phyloP scores from a whole-genome alignment of 1,140 invertebrate genomes.

The Ylistrum balloti region DNA sequence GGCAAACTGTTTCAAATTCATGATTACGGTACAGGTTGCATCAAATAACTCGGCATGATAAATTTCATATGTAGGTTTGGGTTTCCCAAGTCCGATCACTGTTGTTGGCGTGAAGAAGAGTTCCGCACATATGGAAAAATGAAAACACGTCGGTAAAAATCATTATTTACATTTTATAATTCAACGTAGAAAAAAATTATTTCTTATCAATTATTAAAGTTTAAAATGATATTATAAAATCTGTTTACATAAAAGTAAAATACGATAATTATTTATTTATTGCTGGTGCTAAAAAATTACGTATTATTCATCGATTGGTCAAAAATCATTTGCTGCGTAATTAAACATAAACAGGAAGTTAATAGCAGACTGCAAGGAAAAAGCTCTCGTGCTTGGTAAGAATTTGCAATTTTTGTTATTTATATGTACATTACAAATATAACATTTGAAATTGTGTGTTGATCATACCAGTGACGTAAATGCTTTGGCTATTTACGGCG shows the following conservation, averaged over 20 bases:
- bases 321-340: not conserved
- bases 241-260: not conserved
- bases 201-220: not conserved
- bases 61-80: not conserved
- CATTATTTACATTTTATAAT: not conserved
- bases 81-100: not conserved
- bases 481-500: not conserved
- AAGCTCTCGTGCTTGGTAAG: not conserved
- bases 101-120: not conserved
- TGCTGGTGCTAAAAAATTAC: not conserved
- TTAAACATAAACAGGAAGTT: not conserved
- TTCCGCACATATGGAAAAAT: not conserved
- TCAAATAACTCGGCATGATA: not conserved
- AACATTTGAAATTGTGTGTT: not conserved
- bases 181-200: not conserved
- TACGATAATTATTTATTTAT: not conserved
- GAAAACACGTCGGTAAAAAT: constrained; percentile 19
- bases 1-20: not conserved
- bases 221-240: not conserved
- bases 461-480: not conserved
- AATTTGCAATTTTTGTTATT: not conserved
- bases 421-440: not conserved
- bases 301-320: not conserved
- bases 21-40: not conserved
- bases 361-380: constrained; percentile 1